Conservation (phyloP, 1,140 invertebrate species). For the Cepaea nemoralis region DNA sequence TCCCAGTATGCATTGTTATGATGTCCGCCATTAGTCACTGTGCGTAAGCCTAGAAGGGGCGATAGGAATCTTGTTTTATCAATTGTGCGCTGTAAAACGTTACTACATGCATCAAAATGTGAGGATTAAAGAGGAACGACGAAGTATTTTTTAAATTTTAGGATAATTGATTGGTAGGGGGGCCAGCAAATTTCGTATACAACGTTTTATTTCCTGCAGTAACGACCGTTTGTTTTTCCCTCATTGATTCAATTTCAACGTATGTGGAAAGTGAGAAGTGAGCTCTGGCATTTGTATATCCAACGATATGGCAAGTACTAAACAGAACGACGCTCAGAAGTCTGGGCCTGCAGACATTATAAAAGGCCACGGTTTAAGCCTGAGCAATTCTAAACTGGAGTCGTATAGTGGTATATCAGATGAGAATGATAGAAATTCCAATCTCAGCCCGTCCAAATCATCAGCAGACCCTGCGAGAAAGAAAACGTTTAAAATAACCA, state of each 20-base stretch:
- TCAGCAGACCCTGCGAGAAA: slow-evolving; percentile 78
- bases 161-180: neutral
- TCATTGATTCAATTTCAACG: neutral
- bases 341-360: neutral
- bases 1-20: slow-evolving; percentile 51
- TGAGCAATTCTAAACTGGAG: neutral
- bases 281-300: neutral
- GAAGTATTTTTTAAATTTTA: slow-evolving; percentile 12
- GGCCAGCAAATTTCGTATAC: neutral
- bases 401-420: slow-evolving; percentile 19
- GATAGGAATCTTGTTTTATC: slow-evolving; percentile 32
- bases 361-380: neutral
- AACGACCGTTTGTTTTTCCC: slow-evolving; percentile 32
- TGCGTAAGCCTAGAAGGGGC: neutral
- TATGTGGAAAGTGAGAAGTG: too few species aligned
- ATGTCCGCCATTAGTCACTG: slow-evolving; percentile 51
- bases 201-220: slow-evolving; percentile 23
- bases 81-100: neutral
- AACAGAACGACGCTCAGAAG: neutral
- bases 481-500: slow-evolving; percentile 93
- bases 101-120: slow-evolving; percentile 25
- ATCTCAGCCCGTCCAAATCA: slow-evolving; percentile 40
- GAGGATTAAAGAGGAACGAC: neutral
- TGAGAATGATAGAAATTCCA: slow-evolving; percentile 37
- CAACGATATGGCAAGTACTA: slow-evolving; percentile 17